A percentile compares a stretch with the other conserved stretches of the same genome.
phyloP scores from a whole-genome alignment of 2,888 invertebrate species.

The Trichopoda pennipes region DNA sequence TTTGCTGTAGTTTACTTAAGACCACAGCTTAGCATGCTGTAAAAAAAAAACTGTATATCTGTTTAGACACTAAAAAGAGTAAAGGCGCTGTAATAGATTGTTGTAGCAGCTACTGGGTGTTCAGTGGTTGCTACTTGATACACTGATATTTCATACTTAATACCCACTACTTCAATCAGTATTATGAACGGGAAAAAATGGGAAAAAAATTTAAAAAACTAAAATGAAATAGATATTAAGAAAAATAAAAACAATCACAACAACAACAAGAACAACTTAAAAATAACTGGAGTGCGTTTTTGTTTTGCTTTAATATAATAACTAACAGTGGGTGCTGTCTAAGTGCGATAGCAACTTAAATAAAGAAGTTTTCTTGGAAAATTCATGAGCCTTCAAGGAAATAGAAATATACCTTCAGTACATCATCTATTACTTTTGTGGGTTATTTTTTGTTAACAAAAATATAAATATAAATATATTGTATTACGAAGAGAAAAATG shows the following conservation, averaged over 20 bases:
- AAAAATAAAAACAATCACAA: conserved; percentile 23
- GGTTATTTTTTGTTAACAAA: no score
- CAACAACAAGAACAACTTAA: conserved; percentile 5
- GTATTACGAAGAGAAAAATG: no score
- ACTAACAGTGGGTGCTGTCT: not conserved
- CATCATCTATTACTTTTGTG: no score
- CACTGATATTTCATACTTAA: conserved; percentile 59
- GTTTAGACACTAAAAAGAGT: conserved; percentile 16
- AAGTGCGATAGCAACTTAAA: not conserved
- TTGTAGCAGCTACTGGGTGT: conserved; percentile 65
- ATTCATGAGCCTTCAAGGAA: no score
- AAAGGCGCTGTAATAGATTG: conserved; percentile 48
- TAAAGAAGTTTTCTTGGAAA: no score
- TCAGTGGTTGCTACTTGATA: conserved; percentile 63
- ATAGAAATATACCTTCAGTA: no score
- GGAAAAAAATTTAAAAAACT: conserved; percentile 29
- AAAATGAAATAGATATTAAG: conserved; percentile 61
- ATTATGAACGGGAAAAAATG: conserved; percentile 22
- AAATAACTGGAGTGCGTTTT: conserved; percentile 38
- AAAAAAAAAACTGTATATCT: conserved; percentile 32
- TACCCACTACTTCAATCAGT: conserved; percentile 47
- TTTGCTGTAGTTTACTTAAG: conserved; percentile 59
- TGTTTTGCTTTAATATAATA: not conserved
- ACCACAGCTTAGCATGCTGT: conserved; percentile 31
- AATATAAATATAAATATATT: no score